Base-by-base conservation (phyloP, 2,888 invertebrate genomes). In the Catocala sponsa region DNA sequence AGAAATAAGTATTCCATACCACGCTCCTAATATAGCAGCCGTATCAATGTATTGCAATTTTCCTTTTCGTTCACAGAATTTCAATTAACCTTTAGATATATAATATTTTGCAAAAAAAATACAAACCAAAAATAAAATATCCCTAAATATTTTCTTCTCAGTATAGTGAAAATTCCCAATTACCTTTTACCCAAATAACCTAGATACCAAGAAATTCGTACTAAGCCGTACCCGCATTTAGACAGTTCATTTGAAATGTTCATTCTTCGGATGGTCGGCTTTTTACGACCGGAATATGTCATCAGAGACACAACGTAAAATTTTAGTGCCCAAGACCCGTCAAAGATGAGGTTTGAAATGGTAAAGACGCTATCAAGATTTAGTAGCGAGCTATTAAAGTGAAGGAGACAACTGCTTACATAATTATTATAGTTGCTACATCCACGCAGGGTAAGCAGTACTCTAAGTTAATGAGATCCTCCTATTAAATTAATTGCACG, bases 331-430 rank as follows among this genome's bases (percentile, higher is more conserved):
- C 38, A 44, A 35, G 25, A 63, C 54, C 52, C 54, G 42, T 33
- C 53, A 65, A 63, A 63, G 62, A 55, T 53, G 49, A 54, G 43
- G 38, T 35, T 50, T n/a, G 35, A 56, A 51, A 58, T 58, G 44
- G 51, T 41, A 52, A 70, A 62, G 48, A 52, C 35, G 15, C 50
- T 46, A 66, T 60, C 56, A 43, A 53, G 50, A 60, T 62, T 70
- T 60, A 59, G 10, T 64, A 55, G 13, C 25, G 55, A 61, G 42
- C 57, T 44, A 67, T 61, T 68, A 56, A 68, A 62, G 32, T 48
- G 44, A 48, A 54, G n/a, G 35, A 33, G 47, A 51, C 33, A 54
- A 44, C n/a, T 15, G 53, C 46, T 41, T 53, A 50, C 48, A 55
- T 47, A 55, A 25, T 25, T 25, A 25, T 25, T 25, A 25, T 25